Conservation (phyloP, 2,113 vertebrate genomes). For the Carassius auratus region DNA sequence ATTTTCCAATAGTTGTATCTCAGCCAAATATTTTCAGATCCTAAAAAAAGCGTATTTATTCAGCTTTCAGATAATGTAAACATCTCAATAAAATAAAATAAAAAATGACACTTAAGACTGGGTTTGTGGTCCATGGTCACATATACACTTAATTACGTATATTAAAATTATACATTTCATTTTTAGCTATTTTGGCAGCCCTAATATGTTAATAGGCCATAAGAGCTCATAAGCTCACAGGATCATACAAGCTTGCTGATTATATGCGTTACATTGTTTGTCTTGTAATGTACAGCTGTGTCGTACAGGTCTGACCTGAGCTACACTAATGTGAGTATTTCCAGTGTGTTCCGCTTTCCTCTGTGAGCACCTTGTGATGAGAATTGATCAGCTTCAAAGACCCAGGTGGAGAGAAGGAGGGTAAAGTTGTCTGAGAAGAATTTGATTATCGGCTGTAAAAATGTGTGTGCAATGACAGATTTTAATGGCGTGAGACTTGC, state of each 20-base stretch:
- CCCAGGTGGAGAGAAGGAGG: background rate
- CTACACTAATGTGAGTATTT: constrained; percentile 35
- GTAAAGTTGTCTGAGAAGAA: constrained; percentile 4
- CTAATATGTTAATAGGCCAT: background rate
- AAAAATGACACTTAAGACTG: too few relatives aligned
- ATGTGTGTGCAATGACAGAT: constrained; percentile 17
- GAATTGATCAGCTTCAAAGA: constrained; percentile 58
- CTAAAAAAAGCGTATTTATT: too few relatives aligned
- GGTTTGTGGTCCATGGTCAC: too few relatives aligned
- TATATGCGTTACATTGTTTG: background rate
- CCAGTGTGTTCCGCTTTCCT: constrained; percentile 10
- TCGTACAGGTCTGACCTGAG: background rate
- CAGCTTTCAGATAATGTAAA: too few relatives aligned
- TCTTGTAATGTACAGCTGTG: background rate
- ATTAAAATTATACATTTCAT: too few relatives aligned
- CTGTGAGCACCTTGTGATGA: constrained; percentile 39
- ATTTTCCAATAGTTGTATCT: too few relatives aligned
- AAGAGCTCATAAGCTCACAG: background rate
- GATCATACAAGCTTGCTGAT: too few relatives aligned
- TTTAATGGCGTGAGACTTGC: background rate
- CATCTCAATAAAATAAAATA: too few relatives aligned
- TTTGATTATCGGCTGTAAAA: constrained; percentile 41
- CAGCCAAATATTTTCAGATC: too few relatives aligned
- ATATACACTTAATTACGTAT: too few relatives aligned
- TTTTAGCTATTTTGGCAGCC: too few relatives aligned